Evolutionary conservation across 2,113 vertebrate genomes (phyloP).

Genomic region (Phyllopteryx taeniolatus): DNA sequence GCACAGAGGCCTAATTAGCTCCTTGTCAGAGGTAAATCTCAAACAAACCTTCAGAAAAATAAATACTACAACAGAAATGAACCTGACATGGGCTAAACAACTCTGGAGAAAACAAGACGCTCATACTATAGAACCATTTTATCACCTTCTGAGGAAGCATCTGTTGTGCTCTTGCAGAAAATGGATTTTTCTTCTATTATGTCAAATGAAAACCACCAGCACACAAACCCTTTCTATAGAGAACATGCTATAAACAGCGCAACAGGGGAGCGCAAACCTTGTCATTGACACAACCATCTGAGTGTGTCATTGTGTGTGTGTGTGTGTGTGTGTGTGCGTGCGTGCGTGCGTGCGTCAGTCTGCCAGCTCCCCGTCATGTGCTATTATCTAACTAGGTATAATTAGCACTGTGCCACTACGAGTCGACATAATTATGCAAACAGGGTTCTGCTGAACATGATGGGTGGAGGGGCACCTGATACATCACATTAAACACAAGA

Average conservation of each 20-base stretch:
- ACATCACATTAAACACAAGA: slow-evolving; percentile 47
- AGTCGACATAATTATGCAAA: slow-evolving; percentile 81
- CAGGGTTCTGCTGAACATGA: slow-evolving; percentile 65
- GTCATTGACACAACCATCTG: slow-evolving; percentile 73
- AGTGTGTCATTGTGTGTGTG: slow-evolving; percentile 41
- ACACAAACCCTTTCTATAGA: slow-evolving; percentile 52
- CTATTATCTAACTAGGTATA: slow-evolving; percentile 76
- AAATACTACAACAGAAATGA: neutral
- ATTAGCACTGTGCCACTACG: slow-evolving; percentile 72
- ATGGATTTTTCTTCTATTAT: slow-evolving; percentile 49
- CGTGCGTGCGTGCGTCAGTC: slow-evolving; percentile 40
- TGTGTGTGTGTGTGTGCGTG: slow-evolving; percentile 36
- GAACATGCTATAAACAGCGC: slow-evolving; percentile 63
- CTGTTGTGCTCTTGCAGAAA: slow-evolving; percentile 15
- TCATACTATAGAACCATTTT: neutral
- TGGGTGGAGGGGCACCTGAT: slow-evolving; percentile 61
- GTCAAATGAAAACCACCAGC: slow-evolving; percentile 48
- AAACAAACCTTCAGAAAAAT: too few relatives aligned
- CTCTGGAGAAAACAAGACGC: neutral
- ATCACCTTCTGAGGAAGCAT: slow-evolving; percentile 8
- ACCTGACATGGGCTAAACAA: neutral
- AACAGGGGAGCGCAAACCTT: slow-evolving; percentile 69
- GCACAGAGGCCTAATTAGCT: too few relatives aligned
- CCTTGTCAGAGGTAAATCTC: too few relatives aligned
- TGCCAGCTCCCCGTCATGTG: slow-evolving; percentile 61